Conservation (phyloP, 2,797 vertebrate species). For the Ceyx erithaca region DNA sequence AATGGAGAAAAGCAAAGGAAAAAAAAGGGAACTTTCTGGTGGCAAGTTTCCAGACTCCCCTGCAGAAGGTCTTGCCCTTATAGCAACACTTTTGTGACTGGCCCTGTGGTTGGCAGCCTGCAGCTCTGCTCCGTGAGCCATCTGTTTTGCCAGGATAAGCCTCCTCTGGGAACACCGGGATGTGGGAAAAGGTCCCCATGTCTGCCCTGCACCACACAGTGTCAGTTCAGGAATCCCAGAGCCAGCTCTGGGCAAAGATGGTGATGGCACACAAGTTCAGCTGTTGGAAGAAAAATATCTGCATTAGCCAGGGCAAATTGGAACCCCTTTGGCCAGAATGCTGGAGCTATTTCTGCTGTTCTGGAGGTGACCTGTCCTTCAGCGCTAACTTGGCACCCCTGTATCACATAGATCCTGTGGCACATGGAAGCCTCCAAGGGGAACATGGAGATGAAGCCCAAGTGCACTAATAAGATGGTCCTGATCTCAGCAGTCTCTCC, state of each 20-base stretch:
- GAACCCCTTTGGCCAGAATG: background rate
- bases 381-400: background rate
- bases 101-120: background rate
- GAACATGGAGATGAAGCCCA: background rate
- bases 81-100: background rate
- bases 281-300: background rate
- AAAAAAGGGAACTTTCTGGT: background rate
- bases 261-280: background rate
- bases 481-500: background rate
- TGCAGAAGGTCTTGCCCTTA: background rate
- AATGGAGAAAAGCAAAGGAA: background rate
- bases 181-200: background rate
- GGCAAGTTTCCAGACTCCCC: background rate
- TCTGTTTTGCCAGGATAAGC: background rate
- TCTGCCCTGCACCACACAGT: background rate
- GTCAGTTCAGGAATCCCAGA: background rate
- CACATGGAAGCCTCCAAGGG: background rate
- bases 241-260: background rate
- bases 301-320: background rate
- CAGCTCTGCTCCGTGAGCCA: background rate
- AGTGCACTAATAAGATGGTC: background rate
- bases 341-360: background rate
- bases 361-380: background rate
- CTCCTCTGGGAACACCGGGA: no score
- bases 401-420: background rate